Base-by-base conservation (phyloP, 1,140 invertebrate species). In the Anoplophora glabripennis region DNA sequence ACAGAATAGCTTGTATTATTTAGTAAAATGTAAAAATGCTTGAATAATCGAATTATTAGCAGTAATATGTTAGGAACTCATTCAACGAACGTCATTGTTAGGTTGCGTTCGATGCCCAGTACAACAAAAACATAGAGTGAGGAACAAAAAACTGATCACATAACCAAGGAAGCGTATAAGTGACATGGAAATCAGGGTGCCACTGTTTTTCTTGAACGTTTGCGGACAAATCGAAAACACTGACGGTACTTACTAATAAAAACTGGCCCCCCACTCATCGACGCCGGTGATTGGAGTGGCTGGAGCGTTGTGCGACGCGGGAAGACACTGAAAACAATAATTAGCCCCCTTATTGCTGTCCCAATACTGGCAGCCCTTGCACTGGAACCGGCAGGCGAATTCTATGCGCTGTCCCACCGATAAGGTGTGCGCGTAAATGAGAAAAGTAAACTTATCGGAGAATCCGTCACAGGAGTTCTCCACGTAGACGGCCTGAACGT, bases 401-500 rank as follows among this genome's bases (percentile, higher is more conserved):
- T 92, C 87, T 8, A 96, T 70, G 38, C 84, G 82, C 63, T 89
- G 84, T 0, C 92, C 91, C 2, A 89, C 79, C 7, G 79, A 76
- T 63, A 94, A 77, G 36, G 82, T 85, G 65, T 88, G 84, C 54
- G 85, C 86, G 59, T 89, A 90, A 1, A 92, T 69, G 5, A 86
- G 73, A 66, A 96, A 89, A 7, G 84, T 83, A 72, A 96, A 97
- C 15, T 88, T 88, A 73, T 98, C 95, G 10, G 93, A 94, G 64
- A 93, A 91, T 1, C 93, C 93, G 69, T 97, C 94, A 76, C 92
- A 94, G 0, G 93, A 95, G 65, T 91, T 89, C 37, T 85, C 81
- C 34, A 95, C 86, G 73, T 97, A 97, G 4, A 81, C 86, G 0
- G 92, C 86, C 66, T 86, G 84, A 49, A 93, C 78, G 65, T 98